phyloP scores from a whole-genome alignment of 1,140 invertebrate species.

The Druon quercuslanigerum region DNA sequence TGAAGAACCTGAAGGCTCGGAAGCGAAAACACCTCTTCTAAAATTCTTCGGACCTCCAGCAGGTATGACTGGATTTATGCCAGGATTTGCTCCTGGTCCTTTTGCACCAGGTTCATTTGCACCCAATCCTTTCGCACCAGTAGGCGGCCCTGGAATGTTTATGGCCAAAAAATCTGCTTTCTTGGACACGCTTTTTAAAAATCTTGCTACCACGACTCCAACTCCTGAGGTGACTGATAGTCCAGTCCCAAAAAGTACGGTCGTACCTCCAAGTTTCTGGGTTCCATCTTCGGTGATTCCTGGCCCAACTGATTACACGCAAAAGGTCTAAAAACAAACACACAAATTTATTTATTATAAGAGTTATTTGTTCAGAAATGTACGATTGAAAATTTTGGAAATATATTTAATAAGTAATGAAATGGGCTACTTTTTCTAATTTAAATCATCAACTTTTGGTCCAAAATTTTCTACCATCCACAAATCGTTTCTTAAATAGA shows the following conservation, averaged over 20 bases:
- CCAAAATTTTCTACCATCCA: background rate
- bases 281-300: conserved; percentile 61
- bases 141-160: conserved; percentile 63
- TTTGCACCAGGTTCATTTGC: no score
- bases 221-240: conserved; percentile 49
- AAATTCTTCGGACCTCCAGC: conserved; percentile 23
- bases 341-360: no score
- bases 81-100: conserved; percentile 20
- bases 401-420: no score
- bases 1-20: conserved; percentile 51
- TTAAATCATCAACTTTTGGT: no score
- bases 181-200: conserved; percentile 67
- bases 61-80: background rate
- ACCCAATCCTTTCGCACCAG: conserved; percentile 46
- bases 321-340: background rate
- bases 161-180: conserved; percentile 66
- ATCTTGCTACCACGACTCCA: conserved; percentile 58
- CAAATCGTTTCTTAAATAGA: background rate
- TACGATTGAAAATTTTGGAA: no score
- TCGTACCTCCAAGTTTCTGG: conserved; percentile 70
- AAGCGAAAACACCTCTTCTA: background rate
- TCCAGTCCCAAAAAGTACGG: conserved; percentile 61
- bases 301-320: conserved; percentile 62
- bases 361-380: no score
- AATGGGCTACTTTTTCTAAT: no score